Base-by-base conservation (phyloP, 1,140 invertebrate genomes). In the Leptoteleia sp. region DNA sequence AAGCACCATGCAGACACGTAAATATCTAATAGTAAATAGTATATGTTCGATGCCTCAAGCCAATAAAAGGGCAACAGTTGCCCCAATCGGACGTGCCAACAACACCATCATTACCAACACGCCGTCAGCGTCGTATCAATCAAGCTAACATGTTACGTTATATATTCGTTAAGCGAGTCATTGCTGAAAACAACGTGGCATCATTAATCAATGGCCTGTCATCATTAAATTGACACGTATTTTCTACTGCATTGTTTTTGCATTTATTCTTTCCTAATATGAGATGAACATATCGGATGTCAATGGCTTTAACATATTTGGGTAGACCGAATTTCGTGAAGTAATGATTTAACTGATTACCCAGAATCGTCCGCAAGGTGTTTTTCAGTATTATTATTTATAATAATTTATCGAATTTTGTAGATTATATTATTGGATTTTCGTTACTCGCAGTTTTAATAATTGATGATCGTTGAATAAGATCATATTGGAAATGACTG, bases 1-100 rank as follows among this genome's bases (percentile, higher is more conserved):
- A 85, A 87, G 85, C 85, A 85, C 81, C 85, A 87, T 87, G 85
- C 85, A 85, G 57, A 84, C 83, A 87, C 70, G 79, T 80, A 78
- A 79, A 79, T 81, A 82, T 81, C 80, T 81, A 81, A 79, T 76
- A 65, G 45, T 78, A 71, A 77, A 79, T 67, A 81, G 61, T 78
- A 81, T 83, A 83, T 77, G 73, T 83, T 84, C 61, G 83, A 87
- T 86, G 85, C 83, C 82, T 89, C 82, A 85, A 87, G 85, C 84
- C 81, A 84, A 76, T 83, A 82, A 76, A 80, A 82, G 52, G 47
- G 79, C 59, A 72, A 76, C 65, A 61, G 67, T 65, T 43, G 72
- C 78, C 78, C 61, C 77, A 80, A 64, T 81, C 78, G 76, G 75
- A 85, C 84, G 87, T 88, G 85, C 85, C 81, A 86, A 87, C 83